A percentile compares a stretch with the other conserved stretches of the same genome.
These are phyloP conservation scores for Paracentrotus lividus DNA, from an alignment of 53 echinoderm and acorn worm genomes.

Conservation along the genomic window DNA sequence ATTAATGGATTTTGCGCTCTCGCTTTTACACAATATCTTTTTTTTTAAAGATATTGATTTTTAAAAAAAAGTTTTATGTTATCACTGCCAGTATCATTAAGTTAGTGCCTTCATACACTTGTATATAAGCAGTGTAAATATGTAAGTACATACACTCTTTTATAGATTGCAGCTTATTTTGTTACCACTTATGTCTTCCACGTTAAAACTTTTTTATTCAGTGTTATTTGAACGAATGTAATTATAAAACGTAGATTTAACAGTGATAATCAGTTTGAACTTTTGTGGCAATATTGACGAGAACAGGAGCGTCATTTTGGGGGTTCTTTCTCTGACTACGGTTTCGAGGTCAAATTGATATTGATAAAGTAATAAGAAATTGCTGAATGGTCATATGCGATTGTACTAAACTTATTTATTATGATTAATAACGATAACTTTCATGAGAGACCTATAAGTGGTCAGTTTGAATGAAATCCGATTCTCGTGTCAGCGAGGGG, in stretches of 20 bases:
- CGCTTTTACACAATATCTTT: neutral
- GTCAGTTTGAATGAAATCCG: neutral
- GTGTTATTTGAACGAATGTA: neutral
- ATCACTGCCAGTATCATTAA: conserved; percentile 43
- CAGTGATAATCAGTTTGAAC: neutral
- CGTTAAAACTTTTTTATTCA: neutral
- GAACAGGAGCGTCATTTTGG: neutral
- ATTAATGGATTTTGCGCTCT: neutral
- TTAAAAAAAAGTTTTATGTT: neutral
- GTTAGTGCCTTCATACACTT: conserved; percentile 28
- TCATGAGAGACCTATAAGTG: neutral
- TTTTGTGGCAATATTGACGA: conserved; percentile 1
- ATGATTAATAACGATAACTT: conserved; percentile 8
- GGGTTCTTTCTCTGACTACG: neutral
- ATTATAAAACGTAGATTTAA: neutral
- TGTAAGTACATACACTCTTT: neutral
- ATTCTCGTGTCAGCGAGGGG: neutral
- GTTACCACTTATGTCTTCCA: neutral
- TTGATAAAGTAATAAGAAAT: neutral
- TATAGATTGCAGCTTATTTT: conserved; percentile 8
- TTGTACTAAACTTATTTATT: conserved; percentile 32
- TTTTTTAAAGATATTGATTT: neutral
- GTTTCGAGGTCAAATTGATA: neutral
- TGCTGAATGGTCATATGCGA: neutral
- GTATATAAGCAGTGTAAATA: conserved; percentile 25